Percentiles rank a stretch among this genome's conserved stretches.
These are phyloP conservation scores for Microctenopoma steveboyesi DNA, from an alignment of 2,797 vertebrate species.

Conservation along the genomic window DNA sequence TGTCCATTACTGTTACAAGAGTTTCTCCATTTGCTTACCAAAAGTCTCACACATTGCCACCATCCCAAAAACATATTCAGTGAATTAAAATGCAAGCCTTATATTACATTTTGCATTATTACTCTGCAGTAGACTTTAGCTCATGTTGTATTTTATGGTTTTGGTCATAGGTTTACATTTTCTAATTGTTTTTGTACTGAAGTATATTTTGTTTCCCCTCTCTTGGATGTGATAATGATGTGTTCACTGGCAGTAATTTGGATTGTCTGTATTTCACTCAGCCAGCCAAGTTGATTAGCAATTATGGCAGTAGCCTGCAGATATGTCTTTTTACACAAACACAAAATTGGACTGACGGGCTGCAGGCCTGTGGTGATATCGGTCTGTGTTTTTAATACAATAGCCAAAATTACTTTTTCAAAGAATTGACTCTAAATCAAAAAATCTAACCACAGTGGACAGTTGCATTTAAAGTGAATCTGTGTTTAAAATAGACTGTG, in stretches of 20 bases:
- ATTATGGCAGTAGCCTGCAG: conserved; percentile 66
- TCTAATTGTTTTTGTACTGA: conserved; percentile 67
- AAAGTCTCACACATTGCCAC: conserved; percentile 46
- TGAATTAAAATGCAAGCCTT: conserved; percentile 60
- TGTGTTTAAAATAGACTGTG: conserved; percentile 26
- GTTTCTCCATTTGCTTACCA: conserved; percentile 39
- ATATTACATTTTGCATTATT: conserved; percentile 42
- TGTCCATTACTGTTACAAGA: conserved; percentile 40
- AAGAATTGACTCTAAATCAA: conserved; percentile 15
- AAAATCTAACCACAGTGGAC: conserved; percentile 13
- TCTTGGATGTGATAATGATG: conserved; percentile 56
- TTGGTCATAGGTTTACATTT: conserved; percentile 62
- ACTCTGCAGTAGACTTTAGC: conserved; percentile 19
- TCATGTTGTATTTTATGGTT: conserved; percentile 43
- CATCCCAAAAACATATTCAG: conserved; percentile 12
- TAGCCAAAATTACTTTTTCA: conserved; percentile 28
- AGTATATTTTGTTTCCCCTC: conserved; percentile 49
- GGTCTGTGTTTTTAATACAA: conserved; percentile 28
- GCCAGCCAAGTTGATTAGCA: conserved; percentile 67
- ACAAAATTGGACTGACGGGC: conserved; percentile 51
- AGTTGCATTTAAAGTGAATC: conserved; percentile 16
- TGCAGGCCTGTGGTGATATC: conserved; percentile 34
- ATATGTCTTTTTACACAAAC: conserved; percentile 54
- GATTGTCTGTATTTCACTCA: conserved; percentile 57
- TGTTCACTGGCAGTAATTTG: conserved; percentile 64